Evolutionary conservation across 2,113 vertebrate species (phyloP).

Genomic region (Halcyon senegalensis): DNA sequence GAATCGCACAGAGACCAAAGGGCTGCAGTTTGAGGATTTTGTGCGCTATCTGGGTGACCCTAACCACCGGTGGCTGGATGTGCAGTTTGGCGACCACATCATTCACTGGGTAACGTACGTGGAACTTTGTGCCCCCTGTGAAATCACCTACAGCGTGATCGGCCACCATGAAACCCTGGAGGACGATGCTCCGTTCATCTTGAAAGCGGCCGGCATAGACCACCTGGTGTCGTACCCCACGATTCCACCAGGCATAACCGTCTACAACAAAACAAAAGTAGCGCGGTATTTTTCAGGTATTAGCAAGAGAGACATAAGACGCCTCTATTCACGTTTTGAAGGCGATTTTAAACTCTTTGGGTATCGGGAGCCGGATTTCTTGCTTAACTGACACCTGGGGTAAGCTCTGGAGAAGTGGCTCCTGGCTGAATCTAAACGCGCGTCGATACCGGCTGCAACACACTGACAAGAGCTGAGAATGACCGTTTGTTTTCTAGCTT

Average conservation of each 20-base stretch:
- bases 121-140: conserved; percentile 94
- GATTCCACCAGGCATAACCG: conserved; percentile 93
- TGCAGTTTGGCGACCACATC: conserved; percentile 93
- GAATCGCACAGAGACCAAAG: conserved; percentile 81
- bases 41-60: conserved; percentile 94
- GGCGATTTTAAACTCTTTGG: conserved; percentile 95
- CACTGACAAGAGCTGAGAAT: conserved; percentile 6
- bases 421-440: neutral
- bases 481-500: conserved; percentile 39
- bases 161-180: conserved; percentile 97
- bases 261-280: conserved; percentile 94
- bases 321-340: conserved; percentile 87
- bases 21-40: conserved; percentile 96
- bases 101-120: conserved; percentile 96
- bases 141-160: conserved; percentile 87
- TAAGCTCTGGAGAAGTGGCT: conserved; percentile 6
- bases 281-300: conserved; percentile 90
- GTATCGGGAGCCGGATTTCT: conserved; percentile 89
- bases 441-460: conserved; percentile 5
- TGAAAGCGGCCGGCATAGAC: conserved; percentile 87
- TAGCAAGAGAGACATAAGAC: conserved; percentile 88
- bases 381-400: conserved; percentile 80
- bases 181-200: conserved; percentile 88
- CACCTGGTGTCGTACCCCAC: conserved; percentile 89
- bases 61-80: conserved; percentile 85